Evolutionary conservation across 2,113 vertebrate species (phyloP).

Genomic region (Casuarius casuarius): DNA sequence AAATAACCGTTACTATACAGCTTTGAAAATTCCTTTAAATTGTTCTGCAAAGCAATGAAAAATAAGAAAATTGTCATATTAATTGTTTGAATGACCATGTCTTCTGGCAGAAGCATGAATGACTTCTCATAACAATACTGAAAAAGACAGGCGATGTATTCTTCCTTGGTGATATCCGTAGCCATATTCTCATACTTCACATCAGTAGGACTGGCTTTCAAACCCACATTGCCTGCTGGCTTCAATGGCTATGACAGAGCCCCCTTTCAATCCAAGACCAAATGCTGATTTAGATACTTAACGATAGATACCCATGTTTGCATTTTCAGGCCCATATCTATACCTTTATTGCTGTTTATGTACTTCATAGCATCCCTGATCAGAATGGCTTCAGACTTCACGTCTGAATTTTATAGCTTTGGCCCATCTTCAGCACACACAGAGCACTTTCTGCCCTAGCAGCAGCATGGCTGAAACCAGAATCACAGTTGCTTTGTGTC

Average conservation of each 20-base stretch:
- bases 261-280: neutral
- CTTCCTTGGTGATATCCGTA: neutral
- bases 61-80: neutral
- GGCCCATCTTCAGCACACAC: neutral
- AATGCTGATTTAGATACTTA: neutral
- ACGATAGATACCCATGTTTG: neutral
- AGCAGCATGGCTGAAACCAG: neutral
- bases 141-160: neutral
- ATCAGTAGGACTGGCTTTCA: neutral
- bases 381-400: neutral
- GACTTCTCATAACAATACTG: neutral
- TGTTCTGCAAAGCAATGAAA: neutral
- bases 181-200: neutral
- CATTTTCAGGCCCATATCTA: neutral
- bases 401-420: neutral
- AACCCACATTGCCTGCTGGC: neutral
- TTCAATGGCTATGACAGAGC: neutral
- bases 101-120: neutral
- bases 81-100: neutral
- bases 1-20: neutral
- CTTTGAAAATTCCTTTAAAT: neutral
- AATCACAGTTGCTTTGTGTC: neutral
- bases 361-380: neutral
- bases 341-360: neutral
- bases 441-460: neutral